phyloP scores from a whole-genome alignment of 2,113 vertebrate genomes.

The Crypturellus undulatus region DNA sequence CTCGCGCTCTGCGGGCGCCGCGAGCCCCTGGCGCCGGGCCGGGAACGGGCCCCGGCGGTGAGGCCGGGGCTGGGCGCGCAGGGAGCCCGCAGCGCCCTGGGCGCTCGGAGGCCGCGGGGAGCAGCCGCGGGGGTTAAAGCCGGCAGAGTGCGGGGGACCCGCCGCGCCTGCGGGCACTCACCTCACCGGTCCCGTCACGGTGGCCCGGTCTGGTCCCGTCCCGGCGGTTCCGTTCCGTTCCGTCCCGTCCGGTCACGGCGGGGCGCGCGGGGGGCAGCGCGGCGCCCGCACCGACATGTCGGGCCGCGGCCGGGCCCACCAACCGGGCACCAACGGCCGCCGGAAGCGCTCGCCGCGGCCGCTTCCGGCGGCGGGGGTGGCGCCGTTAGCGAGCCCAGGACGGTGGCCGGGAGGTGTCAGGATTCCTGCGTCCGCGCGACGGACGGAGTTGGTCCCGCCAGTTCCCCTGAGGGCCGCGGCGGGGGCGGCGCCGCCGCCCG shows the following conservation, averaged over 20 bases:
- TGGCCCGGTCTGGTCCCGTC: not conserved
- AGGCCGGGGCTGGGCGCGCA: not conserved
- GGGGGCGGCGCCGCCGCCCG: no score
- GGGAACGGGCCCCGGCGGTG: no score
- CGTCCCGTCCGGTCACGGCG: constrained; percentile 20
- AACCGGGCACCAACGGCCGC: not conserved
- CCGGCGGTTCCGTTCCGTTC: not conserved
- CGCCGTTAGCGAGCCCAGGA: not conserved
- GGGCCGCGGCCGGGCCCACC: not conserved
- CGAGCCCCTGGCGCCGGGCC: no score
- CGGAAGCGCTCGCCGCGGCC: not conserved
- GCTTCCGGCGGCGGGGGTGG: not conserved
- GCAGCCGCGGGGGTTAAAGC: no score
- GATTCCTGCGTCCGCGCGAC: rapidly evolving
- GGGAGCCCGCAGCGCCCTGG: rapidly evolving
- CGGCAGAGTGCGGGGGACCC: no score
- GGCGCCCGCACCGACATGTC: constrained; percentile 10
- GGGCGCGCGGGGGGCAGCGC: not conserved
- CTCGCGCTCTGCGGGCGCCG: no score
- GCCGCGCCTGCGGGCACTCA: no score
- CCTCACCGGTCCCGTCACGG: no score
- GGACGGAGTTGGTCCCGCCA: no score
- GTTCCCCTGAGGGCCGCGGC: not conserved
- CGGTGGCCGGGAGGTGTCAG: not conserved
- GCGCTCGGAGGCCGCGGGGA: no score